phyloP scores from a whole-genome alignment of 2,888 invertebrate species.

The Hydriomena furcata region DNA sequence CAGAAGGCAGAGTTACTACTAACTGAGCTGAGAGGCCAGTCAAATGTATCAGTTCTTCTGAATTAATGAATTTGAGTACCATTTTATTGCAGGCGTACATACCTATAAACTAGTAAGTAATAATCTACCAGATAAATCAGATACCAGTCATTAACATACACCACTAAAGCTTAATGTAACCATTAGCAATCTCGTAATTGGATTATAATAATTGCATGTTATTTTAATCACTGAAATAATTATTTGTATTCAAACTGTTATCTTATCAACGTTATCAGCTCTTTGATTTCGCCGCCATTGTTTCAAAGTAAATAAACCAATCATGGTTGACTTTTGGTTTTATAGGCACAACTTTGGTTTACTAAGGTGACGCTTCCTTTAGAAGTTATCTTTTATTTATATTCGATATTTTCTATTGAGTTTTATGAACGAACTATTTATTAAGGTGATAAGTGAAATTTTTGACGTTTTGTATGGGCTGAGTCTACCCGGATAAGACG shows the following conservation, averaged over 20 bases:
- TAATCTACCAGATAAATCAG: slow-evolving; percentile 2
- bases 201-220: slow-evolving; percentile 43
- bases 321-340: background rate
- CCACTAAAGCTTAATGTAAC: slow-evolving; percentile 19
- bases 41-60: no score
- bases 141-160: slow-evolving; percentile 10
- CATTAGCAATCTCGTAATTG: slow-evolving; percentile 36
- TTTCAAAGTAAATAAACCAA: slow-evolving; percentile 5
- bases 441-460: no score
- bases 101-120: background rate
- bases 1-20: no score
- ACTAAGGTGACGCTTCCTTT: no score
- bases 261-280: slow-evolving; percentile 20
- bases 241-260: slow-evolving; percentile 23
- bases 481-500: no score
- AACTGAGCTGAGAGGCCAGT: no score
- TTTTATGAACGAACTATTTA: no score
- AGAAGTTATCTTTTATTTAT: no score
- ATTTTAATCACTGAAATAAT: slow-evolving; percentile 35
- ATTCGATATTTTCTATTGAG: no score
- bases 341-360: background rate
- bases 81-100: no score
- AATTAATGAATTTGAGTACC: no score
- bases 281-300: slow-evolving; percentile 34
- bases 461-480: no score